Base-by-base conservation (phyloP, 1,140 invertebrate species). In the Drosophila littoralis region DNA sequence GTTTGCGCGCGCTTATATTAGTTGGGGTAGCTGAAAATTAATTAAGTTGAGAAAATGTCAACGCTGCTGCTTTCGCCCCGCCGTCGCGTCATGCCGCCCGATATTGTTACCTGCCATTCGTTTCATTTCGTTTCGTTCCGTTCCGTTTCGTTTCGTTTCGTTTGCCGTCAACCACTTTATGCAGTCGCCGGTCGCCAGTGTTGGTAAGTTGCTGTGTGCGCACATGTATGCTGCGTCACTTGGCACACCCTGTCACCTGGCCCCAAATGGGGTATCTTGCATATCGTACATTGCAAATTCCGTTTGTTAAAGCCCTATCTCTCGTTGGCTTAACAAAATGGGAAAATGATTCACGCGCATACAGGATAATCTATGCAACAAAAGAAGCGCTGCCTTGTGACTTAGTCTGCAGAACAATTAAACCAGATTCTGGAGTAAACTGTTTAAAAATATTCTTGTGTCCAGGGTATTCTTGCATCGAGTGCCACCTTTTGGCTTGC, bases 41-140 rank as follows among this genome's bases (percentile, higher is more conserved):
- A 86, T 86, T 86, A 86, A 86, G 83, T 88, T 88, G 83, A 88
- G 84, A 88, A 86, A 86, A 88, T 86, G 83, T 86, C 83, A 88
- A 86, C 83, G 79, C 77, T 61, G 83, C 83, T 79, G 83, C 82
- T 86, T 86, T 76, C 35, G 38, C n/a, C 59, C 12, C 66, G 28
- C 17, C 36, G 32, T 52, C 42, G 33, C 7, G 22, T 15, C 50
- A 8, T 38, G 46, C 32, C 50, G 12, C 54, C 55, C 75, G 17
- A 68, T 69, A 67, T 76, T 79, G 67, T 88, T 77, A 74, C 52
- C 68, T 83, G 70, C 63, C 61, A 58, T 52, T 61, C 35, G 36
- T 66, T 66, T 32, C 38, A 15, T 51, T 65, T 40, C 33, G 15
- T 40, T 32, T 15, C n/a, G 36, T 71, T 48, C 28, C 50, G n/a